Conservation (phyloP, 1,140 invertebrate genomes). For the Centruroides vittatus region DNA sequence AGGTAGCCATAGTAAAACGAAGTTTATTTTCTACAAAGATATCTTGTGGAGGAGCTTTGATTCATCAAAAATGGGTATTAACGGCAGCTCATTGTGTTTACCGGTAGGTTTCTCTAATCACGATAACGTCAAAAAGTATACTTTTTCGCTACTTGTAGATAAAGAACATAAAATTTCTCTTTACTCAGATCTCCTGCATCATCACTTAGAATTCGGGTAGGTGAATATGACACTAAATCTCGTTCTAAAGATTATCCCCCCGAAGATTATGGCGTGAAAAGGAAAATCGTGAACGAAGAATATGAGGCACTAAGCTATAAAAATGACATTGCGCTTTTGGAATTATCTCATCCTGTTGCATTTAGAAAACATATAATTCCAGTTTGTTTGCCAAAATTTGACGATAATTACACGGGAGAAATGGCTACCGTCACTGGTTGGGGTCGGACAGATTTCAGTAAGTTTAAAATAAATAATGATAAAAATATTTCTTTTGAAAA, state of each 20-base stretch:
- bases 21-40: slow-evolving; percentile 77
- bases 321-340: slow-evolving; percentile 76
- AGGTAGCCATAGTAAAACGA: slow-evolving; percentile 76
- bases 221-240: slow-evolving; percentile 80
- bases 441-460: slow-evolving; percentile 19
- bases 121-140: too few relatives aligned
- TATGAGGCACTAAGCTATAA: slow-evolving; percentile 38
- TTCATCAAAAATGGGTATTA: slow-evolving; percentile 60
- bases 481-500: too few relatives aligned
- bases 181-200: slow-evolving; percentile 20
- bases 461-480: neutral
- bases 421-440: slow-evolving; percentile 21
- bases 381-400: slow-evolving; percentile 58
- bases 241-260: slow-evolving; percentile 63
- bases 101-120: slow-evolving; percentile 48
- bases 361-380: slow-evolving; percentile 66
- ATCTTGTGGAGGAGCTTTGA: slow-evolving; percentile 76
- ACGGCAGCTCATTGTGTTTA: slow-evolving; percentile 80
- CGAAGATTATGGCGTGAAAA: slow-evolving; percentile 73
- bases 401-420: slow-evolving; percentile 27
- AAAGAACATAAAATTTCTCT: slow-evolving; percentile 82
- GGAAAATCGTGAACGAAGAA: slow-evolving; percentile 44
- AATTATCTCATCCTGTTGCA: slow-evolving; percentile 53
- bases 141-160: slow-evolving; percentile 43
- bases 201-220: slow-evolving; percentile 58